Evolutionary conservation across 2,888 invertebrate genomes (phyloP).

Genomic region (Eucera pruinosa): DNA sequence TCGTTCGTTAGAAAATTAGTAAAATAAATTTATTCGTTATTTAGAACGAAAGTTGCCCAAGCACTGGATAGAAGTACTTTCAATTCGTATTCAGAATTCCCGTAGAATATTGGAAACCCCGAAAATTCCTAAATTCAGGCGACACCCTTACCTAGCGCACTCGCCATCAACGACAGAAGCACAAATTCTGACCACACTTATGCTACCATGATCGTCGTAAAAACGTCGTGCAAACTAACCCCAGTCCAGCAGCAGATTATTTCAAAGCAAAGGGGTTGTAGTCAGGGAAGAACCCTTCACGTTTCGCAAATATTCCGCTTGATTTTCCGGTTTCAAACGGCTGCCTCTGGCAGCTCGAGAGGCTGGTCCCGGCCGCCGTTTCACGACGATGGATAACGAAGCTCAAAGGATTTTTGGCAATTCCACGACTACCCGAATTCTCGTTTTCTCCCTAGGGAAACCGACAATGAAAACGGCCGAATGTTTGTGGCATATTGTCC

Average conservation of each 20-base stretch:
- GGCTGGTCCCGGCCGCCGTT: neutral
- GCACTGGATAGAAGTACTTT: no score
- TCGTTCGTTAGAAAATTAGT: no score
- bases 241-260: conserved; percentile 19
- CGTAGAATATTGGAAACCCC: no score
- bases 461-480: conserved; percentile 32
- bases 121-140: no score
- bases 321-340: conserved; percentile 52
- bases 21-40: no score
- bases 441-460: conserved; percentile 8
- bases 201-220: neutral
- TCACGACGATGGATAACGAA: conserved; percentile 54
- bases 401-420: conserved; percentile 62
- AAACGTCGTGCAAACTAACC: conserved; percentile 13
- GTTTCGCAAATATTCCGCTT: conserved; percentile 34
- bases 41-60: no score
- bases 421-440: conserved; percentile 34
- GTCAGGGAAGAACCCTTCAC: conserved; percentile 11
- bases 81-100: no score
- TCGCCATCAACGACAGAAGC: neutral
- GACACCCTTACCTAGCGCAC: no score
- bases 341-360: conserved; percentile 2
- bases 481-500: conserved; percentile 57
- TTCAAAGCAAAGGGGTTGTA: conserved; percentile 28
- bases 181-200: neutral